These are phyloP conservation scores for Rhinolophus sinicus DNA, from an alignment of 2,113 vertebrate genomes.

Conservation along the genomic window DNA sequence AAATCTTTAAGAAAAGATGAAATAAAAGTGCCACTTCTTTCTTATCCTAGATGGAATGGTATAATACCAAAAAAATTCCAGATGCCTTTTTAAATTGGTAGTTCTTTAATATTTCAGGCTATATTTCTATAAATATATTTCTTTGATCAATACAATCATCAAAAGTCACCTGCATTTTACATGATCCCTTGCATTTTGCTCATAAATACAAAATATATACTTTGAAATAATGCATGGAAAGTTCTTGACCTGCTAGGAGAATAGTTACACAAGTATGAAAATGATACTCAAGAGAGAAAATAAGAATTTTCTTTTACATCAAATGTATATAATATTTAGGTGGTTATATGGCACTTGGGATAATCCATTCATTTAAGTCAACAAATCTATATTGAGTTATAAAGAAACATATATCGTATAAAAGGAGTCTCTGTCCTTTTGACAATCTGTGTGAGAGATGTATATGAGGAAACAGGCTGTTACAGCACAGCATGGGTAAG, in stretches of 20 bases:
- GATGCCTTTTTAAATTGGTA: neutral
- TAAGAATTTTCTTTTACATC: neutral
- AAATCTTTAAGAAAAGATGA: too few species aligned
- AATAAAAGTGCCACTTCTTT: neutral
- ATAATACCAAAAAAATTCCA: neutral
- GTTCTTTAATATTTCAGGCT: neutral
- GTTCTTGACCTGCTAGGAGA: neutral
- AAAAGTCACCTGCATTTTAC: neutral
- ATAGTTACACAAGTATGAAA: neutral
- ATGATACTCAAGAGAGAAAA: neutral
- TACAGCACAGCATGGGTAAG: neutral
- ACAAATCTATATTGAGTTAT: neutral
- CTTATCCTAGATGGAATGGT: neutral
- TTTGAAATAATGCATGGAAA: neutral
- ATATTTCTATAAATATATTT: neutral
- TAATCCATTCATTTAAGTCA: neutral
- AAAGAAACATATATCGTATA: neutral
- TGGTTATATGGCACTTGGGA: neutral
- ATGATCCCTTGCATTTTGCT: neutral
- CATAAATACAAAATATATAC: neutral
- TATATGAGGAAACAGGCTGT: neutral
- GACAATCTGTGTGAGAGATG: neutral
- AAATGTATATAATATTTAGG: neutral
- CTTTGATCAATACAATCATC: neutral
- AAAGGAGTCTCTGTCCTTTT: neutral